phyloP scores from a whole-genome alignment of 1,140 invertebrate genomes.

The Camponotus floridanus region DNA sequence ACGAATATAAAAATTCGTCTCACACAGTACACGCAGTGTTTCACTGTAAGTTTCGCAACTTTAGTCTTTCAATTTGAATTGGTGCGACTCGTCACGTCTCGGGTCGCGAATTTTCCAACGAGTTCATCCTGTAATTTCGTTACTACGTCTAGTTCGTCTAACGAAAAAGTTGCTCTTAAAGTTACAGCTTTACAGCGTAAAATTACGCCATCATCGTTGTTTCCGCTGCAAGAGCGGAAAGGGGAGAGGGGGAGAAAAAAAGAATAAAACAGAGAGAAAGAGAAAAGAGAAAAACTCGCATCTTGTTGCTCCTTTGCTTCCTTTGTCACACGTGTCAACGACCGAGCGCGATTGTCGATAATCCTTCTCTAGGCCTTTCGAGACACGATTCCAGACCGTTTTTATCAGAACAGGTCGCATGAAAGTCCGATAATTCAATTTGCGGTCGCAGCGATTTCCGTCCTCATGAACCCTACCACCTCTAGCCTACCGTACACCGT shows the following conservation, averaged over 20 bases:
- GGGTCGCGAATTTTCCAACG: slow-evolving; percentile 40
- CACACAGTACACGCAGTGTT: neutral
- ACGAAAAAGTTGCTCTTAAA: slow-evolving; percentile 53
- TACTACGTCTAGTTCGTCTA: slow-evolving; percentile 36
- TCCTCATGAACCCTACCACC: neutral
- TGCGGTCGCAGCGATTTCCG: slow-evolving; percentile 50
- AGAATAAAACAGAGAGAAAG: neutral
- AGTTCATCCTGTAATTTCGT: slow-evolving; percentile 59
- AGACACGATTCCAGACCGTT: slow-evolving; percentile 32
- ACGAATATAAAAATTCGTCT: neutral
- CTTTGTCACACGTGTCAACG: slow-evolving; percentile 59
- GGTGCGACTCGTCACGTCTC: slow-evolving; percentile 20
- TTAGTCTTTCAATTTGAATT: slow-evolving; percentile 23
- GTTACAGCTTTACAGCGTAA: slow-evolving; percentile 46
- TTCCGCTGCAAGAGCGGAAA: neutral
- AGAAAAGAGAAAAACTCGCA: neutral
- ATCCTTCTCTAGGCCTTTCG: slow-evolving; percentile 49
- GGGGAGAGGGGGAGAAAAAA: neutral
- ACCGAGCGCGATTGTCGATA: slow-evolving; percentile 57
- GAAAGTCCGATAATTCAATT: slow-evolving; percentile 59
- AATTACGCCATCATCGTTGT: slow-evolving; percentile 48
- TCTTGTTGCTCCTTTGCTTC: slow-evolving; percentile 40
- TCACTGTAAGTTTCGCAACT: slow-evolving; percentile 21
- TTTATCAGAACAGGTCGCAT: slow-evolving; percentile 32
- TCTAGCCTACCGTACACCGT: too few species aligned